Evolutionary conservation across 2,797 vertebrate genomes (phyloP).

Genomic region (Adrianichthys oophorus): DNA sequence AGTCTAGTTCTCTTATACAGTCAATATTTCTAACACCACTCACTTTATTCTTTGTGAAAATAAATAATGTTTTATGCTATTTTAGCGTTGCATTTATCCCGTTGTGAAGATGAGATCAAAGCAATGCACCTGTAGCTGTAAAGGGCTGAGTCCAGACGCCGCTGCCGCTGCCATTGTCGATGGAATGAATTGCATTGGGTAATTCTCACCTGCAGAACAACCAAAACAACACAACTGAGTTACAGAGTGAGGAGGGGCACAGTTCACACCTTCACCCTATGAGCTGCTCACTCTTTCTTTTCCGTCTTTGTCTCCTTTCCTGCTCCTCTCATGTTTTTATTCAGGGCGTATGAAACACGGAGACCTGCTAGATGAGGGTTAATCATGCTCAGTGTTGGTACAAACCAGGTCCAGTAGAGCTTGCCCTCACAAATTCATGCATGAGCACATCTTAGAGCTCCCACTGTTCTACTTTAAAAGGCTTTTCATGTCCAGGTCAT

Average conservation of each 20-base stretch:
- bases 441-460: conserved; percentile 75
- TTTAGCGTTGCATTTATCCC: neutral
- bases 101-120: too few relatives aligned
- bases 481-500: conserved; percentile 89
- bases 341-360: conserved; percentile 27
- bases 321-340: conserved; percentile 54
- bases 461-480: conserved; percentile 88
- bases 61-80: too few relatives aligned
- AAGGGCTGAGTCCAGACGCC: conserved; percentile 97
- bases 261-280: conserved; percentile 57
- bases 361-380: conserved; percentile 44
- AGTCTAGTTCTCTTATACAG: too few relatives aligned
- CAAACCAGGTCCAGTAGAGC: conserved; percentile 17
- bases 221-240: conserved; percentile 73
- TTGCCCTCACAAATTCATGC: conserved; percentile 80
- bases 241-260: conserved; percentile 71
- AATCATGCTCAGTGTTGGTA: conserved; percentile 25
- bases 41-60: too few relatives aligned
- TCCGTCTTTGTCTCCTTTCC: conserved; percentile 20
- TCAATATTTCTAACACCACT: too few relatives aligned
- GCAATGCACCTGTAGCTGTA: conserved; percentile 90
- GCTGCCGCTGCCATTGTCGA: conserved; percentile 99
- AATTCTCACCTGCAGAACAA: conserved; percentile 94
- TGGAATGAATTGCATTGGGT: conserved; percentile 99
- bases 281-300: conserved; percentile 12